Percentiles rank a stretch among this genome's conserved stretches.
These are phyloP conservation scores for Drosophila testacea DNA, from an alignment of 2,888 invertebrate genomes.

Conservation along the genomic window DNA sequence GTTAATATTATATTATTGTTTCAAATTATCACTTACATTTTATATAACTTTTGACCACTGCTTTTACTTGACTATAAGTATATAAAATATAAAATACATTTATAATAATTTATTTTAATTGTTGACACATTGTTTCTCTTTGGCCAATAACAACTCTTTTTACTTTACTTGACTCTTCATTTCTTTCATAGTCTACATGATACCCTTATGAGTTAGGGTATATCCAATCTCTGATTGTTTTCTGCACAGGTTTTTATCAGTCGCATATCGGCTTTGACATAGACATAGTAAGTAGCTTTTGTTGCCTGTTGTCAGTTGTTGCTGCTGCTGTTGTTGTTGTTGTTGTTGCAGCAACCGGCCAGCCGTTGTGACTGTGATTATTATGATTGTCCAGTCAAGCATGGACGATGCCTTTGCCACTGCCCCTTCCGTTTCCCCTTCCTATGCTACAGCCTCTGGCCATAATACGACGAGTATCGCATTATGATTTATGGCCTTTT, in stretches of 20 bases:
- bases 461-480: slow-evolving; percentile 45
- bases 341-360: slow-evolving; percentile 39
- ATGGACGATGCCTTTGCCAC: slow-evolving; percentile 61
- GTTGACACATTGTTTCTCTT: too few species aligned
- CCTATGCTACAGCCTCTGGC: slow-evolving; percentile 36
- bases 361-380: slow-evolving; percentile 74
- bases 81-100: too few species aligned
- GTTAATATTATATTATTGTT: too few species aligned
- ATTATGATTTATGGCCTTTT: slow-evolving; percentile 75
- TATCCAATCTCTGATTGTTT: slow-evolving; percentile 67
- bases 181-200: too few species aligned
- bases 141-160: background rate
- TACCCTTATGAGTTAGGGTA: slow-evolving; percentile 46
- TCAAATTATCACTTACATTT: too few species aligned
- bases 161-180: background rate
- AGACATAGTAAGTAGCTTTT: slow-evolving; percentile 80
- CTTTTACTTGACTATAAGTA: background rate
- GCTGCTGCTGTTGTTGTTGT: slow-evolving; percentile 40
- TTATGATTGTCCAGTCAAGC: slow-evolving; percentile 82
- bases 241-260: slow-evolving; percentile 74
- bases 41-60: background rate
- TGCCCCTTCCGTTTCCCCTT: slow-evolving; percentile 23
- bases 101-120: too few species aligned
- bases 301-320: slow-evolving; percentile 68
- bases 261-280: slow-evolving; percentile 78